Conservation (phyloP, 2,888 invertebrate species). For the Rhyacophila evoluta region DNA sequence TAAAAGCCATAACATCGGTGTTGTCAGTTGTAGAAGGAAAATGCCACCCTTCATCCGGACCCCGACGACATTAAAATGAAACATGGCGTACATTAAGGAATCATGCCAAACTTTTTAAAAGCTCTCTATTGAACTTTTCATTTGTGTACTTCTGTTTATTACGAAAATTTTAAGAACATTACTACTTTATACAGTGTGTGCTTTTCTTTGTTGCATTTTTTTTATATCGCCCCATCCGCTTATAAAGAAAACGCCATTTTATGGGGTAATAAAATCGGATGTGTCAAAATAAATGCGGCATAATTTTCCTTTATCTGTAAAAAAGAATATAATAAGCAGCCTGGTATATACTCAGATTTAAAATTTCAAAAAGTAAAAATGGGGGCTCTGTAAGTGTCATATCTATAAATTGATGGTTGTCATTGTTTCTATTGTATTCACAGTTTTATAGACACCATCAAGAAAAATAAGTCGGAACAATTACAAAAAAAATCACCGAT, state of each 20-base stretch:
- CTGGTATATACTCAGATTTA: no score
- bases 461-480: no score
- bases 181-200: not conserved
- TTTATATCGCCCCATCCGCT: not conserved
- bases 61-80: conserved; percentile 29
- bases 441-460: no score
- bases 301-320: not conserved
- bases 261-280: not conserved
- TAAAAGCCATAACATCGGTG: conserved; percentile 6
- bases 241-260: not conserved
- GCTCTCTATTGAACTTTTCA: conserved; percentile 34
- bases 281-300: not conserved
- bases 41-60: not conserved
- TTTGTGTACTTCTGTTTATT: conserved; percentile 8
- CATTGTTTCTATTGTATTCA: no score
- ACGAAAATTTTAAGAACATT: not conserved
- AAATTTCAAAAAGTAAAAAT: no score
- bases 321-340: not conserved
- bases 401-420: no score
- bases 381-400: no score
- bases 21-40: not conserved
- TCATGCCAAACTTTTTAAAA: conserved; percentile 32
- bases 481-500: no score
- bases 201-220: not conserved
- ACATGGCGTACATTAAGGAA: conserved; percentile 31